phyloP scores from a whole-genome alignment of 2,113 vertebrate genomes.

The Chionomys nivalis region DNA sequence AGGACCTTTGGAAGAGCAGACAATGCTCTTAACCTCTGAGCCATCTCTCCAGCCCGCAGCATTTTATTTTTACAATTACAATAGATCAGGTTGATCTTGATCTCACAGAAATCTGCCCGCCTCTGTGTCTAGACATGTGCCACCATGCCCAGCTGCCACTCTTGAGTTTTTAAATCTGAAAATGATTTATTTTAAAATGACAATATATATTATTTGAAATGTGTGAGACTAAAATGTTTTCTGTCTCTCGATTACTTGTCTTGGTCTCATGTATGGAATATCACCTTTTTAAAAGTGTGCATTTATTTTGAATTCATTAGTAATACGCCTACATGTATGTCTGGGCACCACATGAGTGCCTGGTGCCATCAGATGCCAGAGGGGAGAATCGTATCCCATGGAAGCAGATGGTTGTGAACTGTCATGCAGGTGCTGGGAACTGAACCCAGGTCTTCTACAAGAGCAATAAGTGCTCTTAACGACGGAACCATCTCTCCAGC shows the following conservation, averaged over 20 bases:
- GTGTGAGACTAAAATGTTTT: neutral
- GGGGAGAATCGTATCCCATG: neutral
- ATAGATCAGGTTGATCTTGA: no score
- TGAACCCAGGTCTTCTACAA: neutral
- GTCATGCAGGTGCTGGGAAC: neutral
- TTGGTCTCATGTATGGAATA: constrained; percentile 29
- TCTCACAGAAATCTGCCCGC: no score
- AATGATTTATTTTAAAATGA: no score
- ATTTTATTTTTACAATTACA: no score
- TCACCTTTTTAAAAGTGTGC: constrained; percentile 11
- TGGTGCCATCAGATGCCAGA: neutral
- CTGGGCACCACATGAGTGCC: neutral
- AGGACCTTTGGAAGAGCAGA: no score
- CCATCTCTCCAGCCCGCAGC: no score
- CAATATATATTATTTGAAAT: constrained; percentile 41
- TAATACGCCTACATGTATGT: neutral
- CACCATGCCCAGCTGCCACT: no score
- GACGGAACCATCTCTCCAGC: neutral
- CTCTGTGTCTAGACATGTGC: neutral
- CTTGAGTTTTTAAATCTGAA: no score
- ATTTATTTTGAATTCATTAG: neutral
- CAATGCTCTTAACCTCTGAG: no score
- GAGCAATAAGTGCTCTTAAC: neutral
- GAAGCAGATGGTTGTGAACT: neutral
- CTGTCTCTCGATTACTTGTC: neutral